phyloP scores from a whole-genome alignment of 2,113 vertebrate species.

The Odontesthes bonariensis region DNA sequence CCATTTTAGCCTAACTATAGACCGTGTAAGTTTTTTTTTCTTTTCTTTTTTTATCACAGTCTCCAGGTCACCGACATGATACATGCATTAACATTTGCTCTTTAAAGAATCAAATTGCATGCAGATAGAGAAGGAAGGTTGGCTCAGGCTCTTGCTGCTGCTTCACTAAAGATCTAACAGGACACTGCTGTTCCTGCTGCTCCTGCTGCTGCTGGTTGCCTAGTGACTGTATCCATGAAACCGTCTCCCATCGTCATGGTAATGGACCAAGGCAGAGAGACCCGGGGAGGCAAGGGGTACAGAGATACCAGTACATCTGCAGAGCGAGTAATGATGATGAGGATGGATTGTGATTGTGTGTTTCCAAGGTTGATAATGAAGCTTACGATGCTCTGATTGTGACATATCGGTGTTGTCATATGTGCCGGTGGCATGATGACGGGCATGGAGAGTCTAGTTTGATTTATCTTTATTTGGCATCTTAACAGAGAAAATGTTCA shows the following conservation, averaged over 20 bases:
- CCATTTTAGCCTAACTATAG: conserved; percentile 7
- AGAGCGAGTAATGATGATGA: conserved; percentile 44
- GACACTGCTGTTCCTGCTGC: conserved; percentile 58
- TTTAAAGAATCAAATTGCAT: conserved; percentile 44
- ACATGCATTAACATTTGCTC: conserved; percentile 54
- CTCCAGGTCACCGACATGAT: conserved; percentile 5
- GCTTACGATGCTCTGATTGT: conserved; percentile 1
- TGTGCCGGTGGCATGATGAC: conserved; percentile 6
- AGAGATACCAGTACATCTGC: conserved; percentile 68
- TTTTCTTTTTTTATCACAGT: not conserved
- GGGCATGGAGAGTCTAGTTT: not conserved
- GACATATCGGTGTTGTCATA: conserved; percentile 10
- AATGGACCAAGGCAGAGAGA: conserved; percentile 67
- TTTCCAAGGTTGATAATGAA: conserved; percentile 20
- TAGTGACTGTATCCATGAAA: conserved; percentile 77
- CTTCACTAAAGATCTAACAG: conserved; percentile 57
- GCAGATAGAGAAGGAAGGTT: conserved; percentile 26
- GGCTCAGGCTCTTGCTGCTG: conserved; percentile 36
- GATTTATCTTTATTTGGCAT: conserved; percentile 4
- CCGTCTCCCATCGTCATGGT: conserved; percentile 78
- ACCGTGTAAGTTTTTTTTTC: not conserved
- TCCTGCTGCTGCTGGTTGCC: conserved; percentile 73
- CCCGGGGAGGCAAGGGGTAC: conserved; percentile 58
- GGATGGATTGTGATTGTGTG: conserved; percentile 36
- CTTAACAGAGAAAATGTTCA: not conserved